phyloP scores from a whole-genome alignment of 2,888 invertebrate species.

The Tethea ocularis region DNA sequence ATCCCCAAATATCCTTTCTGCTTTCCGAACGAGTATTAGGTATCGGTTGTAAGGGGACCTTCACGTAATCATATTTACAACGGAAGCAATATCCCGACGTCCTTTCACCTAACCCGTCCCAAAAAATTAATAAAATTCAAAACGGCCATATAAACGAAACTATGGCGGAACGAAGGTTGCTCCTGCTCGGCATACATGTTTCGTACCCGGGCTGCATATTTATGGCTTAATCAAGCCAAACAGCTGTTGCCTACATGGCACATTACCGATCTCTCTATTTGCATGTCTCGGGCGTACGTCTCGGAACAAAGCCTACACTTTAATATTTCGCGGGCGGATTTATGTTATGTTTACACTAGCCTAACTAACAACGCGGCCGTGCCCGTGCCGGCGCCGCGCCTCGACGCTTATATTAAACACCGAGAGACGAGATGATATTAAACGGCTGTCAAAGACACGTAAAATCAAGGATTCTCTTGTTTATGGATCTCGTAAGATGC shows the following conservation, averaged over 20 bases:
- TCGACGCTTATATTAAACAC: background rate
- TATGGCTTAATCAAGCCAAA: conserved; percentile 59
- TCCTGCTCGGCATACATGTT: conserved; percentile 39
- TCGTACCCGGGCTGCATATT: conserved; percentile 57
- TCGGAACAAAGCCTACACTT: conserved; percentile 46
- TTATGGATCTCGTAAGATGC: background rate
- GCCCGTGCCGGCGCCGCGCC: background rate
- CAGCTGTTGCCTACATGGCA: conserved; percentile 53
- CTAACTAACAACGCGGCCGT: background rate
- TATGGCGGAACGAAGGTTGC: conserved; percentile 35
- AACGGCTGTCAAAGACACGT: background rate
- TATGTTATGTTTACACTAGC: conserved; percentile 26
- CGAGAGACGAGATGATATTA: background rate
- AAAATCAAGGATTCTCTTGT: background rate
- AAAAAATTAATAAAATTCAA: conserved; percentile 47
- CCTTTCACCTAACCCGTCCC: conserved; percentile 11
- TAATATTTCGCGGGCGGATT: conserved; percentile 47
- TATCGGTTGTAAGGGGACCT: background rate
- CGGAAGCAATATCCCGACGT: conserved; percentile 7
- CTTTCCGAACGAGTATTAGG: background rate
- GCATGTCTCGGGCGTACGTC: conserved; percentile 47
- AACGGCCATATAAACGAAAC: conserved; percentile 39
- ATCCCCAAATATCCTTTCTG: background rate
- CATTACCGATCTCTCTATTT: conserved; percentile 44
- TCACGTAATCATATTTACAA: conserved; percentile 11